Base-by-base conservation (phyloP, 2,113 vertebrate genomes). In the Phaethon lepturus region DNA sequence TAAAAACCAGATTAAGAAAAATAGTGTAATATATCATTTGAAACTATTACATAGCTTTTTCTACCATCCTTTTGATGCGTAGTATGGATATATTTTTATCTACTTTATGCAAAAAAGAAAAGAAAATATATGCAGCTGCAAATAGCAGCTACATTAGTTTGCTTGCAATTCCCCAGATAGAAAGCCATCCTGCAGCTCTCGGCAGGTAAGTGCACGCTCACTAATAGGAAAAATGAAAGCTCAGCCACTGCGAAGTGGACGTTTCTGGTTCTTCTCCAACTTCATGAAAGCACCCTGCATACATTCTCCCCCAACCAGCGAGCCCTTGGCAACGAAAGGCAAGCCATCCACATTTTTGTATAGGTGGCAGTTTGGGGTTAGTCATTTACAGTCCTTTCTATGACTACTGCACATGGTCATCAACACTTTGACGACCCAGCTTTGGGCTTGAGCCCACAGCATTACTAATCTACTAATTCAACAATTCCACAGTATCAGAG, bases 1-100 rank as follows among this genome's bases (percentile, higher is more conserved):
- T 91, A 67, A 78, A 96, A 69, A 90, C 40, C 89, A 83, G 62
- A 73, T 68, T 31, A 69, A 80, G 87, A 87, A 58, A 75, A 63
- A 47, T 22, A 86, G 69, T 7, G 10, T 31, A 49, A 72, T 59
- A 2, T 13, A 67, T 31, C 8, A 56, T 35, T 72, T 85, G 17
- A 56, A 86, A 69, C 28, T 45, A 58, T 56, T 56, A 58, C n/a
- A 17, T 12, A 87, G 66, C 31, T 76, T 35, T 73, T 87, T 72
- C 28, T 81, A n/a, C 45, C 49, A 69, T 56, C 45, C 49, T 89
- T 91, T 52, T 88, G 91, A 88, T 53, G 74, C 33, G 29, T 20
- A 90, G 77, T 19, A 6, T 40, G 55, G 69, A 45, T 68, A 95
- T 68, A 42, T 63, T 93, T 93, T 95, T 49, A 83, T 35, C 53